phyloP scores from a whole-genome alignment of 1,140 invertebrate species.

The Eumeta japonica region DNA sequence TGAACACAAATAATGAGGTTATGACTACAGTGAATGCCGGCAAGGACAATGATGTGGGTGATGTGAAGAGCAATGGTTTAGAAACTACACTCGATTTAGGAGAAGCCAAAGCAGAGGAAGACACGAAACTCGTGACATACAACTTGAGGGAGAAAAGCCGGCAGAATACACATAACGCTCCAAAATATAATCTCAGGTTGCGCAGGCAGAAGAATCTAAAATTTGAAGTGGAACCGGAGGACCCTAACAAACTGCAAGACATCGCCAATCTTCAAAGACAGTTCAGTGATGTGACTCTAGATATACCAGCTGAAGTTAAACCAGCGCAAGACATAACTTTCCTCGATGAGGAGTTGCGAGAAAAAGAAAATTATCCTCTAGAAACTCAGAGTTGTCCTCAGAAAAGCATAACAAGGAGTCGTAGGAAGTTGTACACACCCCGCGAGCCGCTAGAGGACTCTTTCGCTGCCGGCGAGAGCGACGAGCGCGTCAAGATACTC shows the following conservation, averaged over 20 bases:
- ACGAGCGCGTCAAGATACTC: conserved; percentile 27
- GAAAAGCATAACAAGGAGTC: conserved; percentile 34
- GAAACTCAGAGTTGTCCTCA: no score
- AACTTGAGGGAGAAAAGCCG: conserved; percentile 19
- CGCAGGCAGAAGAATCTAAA: conserved; percentile 19
- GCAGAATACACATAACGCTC: no score
- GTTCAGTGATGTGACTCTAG: conserved; percentile 38
- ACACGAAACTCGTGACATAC: conserved; percentile 2
- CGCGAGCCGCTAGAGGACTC: conserved; percentile 39
- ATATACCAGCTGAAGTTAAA: conserved; percentile 23
- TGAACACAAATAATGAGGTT: conserved; percentile 10
- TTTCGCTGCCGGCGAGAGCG: conserved; percentile 20
- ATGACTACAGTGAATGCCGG: no score
- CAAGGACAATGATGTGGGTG: conserved; percentile 9
- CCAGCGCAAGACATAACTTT: conserved; percentile 27
- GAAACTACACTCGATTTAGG: conserved; percentile 5
- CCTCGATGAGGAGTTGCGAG: no score
- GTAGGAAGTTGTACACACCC: conserved; percentile 43
- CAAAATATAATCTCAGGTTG: conserved; percentile 21
- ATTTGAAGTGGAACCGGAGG: conserved; percentile 11
- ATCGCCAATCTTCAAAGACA: conserved; percentile 37
- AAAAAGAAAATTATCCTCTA: no score
- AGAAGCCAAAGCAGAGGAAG: not conserved
- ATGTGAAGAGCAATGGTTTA: not conserved
- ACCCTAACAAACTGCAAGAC: conserved; percentile 29